Base-by-base conservation (phyloP, 1,140 invertebrate species). In the Caenorhabditis brenneri region DNA sequence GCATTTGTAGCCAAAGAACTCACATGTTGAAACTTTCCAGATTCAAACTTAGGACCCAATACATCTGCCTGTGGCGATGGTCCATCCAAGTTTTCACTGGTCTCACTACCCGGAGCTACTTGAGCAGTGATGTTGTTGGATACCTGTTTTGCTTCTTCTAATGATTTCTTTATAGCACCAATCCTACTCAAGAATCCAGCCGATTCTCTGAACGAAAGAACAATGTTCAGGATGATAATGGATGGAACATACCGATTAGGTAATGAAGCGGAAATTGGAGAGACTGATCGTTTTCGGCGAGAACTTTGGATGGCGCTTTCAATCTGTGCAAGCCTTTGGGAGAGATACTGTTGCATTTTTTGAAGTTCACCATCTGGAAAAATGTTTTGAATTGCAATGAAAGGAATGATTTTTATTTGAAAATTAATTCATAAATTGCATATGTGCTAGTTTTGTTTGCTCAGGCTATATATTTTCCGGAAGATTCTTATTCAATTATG, bases 141-240 rank as follows among this genome's bases (percentile, higher is more conserved):
- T 31, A 42, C 42, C 24, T 49, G 84, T 51, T 53, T 83, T 29
- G 49, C 80, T 46, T 42, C 60, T 24, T 49, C 69, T 36, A 69
- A 27, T 65, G 85, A 84, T 55, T 88, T 60, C 16, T 82, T 88
- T 5, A 87, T 53, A 16, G 85, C 87, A 22, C 81, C 87, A 42
- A 88, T 87, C 31, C 87, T 42, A 33, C 86, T 88, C 15, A 87
- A 74, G 60, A 88, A 88, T 24, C 78, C 87, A 33, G 87, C 79
- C 19, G 87, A 83, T 51, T 83, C 82, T 46, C 82, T 83, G 69
- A 48, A 83, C 33, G 49, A 29, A 29, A 42, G 1, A 33, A 29
- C 7, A 12, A 29, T n/a, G 53, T 49, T 19, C 4, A 27, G 15
- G 36, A 27, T 4, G 29, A 65, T 33, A 3, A 6, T 39, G 29